Percentiles rank a stretch among this genome's conserved stretches.
These are phyloP conservation scores for Corythaixoides concolor DNA, from an alignment of 2,113 vertebrate species.

Conservation along the genomic window DNA sequence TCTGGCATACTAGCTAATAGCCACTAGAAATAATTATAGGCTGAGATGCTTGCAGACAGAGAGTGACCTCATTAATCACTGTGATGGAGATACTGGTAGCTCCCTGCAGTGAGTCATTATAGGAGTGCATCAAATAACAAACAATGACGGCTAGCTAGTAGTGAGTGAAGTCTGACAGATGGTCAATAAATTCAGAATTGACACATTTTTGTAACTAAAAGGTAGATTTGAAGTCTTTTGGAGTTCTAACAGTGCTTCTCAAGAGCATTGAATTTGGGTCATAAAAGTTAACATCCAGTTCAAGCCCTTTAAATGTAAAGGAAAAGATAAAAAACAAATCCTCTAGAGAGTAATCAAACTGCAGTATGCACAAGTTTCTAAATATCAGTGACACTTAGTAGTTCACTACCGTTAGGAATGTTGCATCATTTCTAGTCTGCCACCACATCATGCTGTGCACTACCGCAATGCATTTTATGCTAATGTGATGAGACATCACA, in stretches of 20 bases:
- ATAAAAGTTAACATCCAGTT: conserved; percentile 55
- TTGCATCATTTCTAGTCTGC: conserved; percentile 27
- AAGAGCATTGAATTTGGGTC: conserved; percentile 36
- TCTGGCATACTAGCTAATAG: background rate
- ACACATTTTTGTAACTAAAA: conserved; percentile 68
- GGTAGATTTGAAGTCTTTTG: conserved; percentile 56
- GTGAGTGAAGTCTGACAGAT: conserved; percentile 76
- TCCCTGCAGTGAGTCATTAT: conserved; percentile 73
- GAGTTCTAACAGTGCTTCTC: conserved; percentile 5
- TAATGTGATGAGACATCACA: conserved; percentile 49
- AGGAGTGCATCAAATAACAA: conserved; percentile 72
- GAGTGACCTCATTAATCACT: conserved; percentile 74
- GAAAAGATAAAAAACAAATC: background rate
- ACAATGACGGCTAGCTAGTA: conserved; percentile 70
- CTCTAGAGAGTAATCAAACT: background rate
- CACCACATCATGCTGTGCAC: conserved; percentile 19
- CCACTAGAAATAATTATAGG: conserved; percentile 40
- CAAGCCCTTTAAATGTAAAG: conserved; percentile 48
- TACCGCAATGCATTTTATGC: conserved; percentile 26
- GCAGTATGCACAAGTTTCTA: background rate
- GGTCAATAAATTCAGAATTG: conserved; percentile 73
- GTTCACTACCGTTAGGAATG: conserved; percentile 22
- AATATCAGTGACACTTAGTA: background rate
- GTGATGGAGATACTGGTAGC: conserved; percentile 62
- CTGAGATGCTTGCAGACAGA: conserved; percentile 45